Conservation (phyloP, 2,113 vertebrate genomes). For the Crotophaga sulcirostris region DNA sequence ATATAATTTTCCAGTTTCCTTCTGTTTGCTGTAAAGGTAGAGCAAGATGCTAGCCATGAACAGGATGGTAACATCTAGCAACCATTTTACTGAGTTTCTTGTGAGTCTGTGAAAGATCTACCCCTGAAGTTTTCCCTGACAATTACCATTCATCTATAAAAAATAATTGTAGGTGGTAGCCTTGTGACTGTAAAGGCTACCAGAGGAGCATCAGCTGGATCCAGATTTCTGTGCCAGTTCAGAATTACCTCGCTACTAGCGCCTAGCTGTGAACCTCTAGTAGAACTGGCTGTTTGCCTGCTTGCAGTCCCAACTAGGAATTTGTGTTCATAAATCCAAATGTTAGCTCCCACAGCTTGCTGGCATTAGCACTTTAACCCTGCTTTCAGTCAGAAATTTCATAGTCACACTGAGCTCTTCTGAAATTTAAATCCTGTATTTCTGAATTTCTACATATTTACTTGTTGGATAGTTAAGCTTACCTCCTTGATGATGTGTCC, state of each 20-base stretch:
- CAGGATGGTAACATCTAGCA: background rate
- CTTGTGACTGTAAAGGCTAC: background rate
- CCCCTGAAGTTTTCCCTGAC: background rate
- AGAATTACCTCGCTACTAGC: background rate
- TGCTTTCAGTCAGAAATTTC: background rate
- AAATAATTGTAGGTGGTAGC: background rate
- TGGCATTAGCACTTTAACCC: background rate
- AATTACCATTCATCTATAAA: background rate
- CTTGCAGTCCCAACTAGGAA: background rate
- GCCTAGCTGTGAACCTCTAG: background rate
- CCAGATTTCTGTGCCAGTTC: background rate
- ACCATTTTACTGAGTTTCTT: background rate
- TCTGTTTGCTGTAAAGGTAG: background rate
- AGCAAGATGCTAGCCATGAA: background rate
- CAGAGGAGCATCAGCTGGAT: background rate
- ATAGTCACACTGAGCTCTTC: background rate
- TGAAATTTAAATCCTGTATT: background rate
- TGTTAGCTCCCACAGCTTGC: background rate
- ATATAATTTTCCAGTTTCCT: background rate
- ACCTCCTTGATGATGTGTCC: background rate
- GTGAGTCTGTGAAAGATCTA: background rate
- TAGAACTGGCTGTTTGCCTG: background rate
- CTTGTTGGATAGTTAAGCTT: background rate
- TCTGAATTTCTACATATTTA: background rate
- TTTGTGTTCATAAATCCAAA: background rate